A percentile compares a stretch with the other conserved stretches of the same genome.
Evolutionary conservation across 2,888 invertebrate species (phyloP).

Genomic region (Eutolmus rufibarbis): DNA sequence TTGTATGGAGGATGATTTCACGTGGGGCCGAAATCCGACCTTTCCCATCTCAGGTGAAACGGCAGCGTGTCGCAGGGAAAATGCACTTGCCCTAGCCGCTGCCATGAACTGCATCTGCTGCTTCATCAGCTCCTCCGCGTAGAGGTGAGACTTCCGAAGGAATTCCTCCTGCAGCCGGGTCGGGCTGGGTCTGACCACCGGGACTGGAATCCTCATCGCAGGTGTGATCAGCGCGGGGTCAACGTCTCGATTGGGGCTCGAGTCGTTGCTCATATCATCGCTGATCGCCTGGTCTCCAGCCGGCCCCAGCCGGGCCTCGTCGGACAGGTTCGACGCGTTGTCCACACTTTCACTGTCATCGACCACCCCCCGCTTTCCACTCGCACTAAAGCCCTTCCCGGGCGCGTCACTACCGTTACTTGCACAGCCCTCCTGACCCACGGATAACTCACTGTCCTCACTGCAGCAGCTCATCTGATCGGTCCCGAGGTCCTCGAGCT

Average conservation of each 20-base stretch:
- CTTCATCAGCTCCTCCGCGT: constrained; percentile 62
- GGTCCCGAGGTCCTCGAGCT: constrained; percentile 49
- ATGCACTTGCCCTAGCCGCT: constrained; percentile 60
- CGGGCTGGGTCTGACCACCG: constrained; percentile 52
- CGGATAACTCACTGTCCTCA: constrained; percentile 82
- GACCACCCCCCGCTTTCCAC: neutral
- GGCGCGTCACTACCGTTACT: constrained; percentile 46
- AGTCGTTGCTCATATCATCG: constrained; percentile 46
- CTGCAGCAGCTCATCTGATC: constrained; percentile 73
- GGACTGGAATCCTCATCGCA: constrained; percentile 52
- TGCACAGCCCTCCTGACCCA: constrained; percentile 72
- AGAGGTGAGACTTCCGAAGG: constrained; percentile 61
- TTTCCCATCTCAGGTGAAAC: constrained; percentile 45
- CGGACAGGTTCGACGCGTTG: constrained; percentile 45
- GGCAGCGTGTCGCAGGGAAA: constrained; percentile 52
- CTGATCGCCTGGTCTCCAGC: constrained; percentile 22
- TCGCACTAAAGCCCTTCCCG: constrained; percentile 4
- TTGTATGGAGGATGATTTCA: constrained; percentile 38
- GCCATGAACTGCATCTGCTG: constrained; percentile 63
- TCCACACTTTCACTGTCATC: constrained; percentile 48
- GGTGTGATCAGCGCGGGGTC: constrained; percentile 51
- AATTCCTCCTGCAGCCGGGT: constrained; percentile 61
- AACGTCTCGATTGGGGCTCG: constrained; percentile 39
- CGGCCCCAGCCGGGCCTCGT: constrained; percentile 25
- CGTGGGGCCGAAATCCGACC: constrained; percentile 49